These are phyloP conservation scores for Melanostoma mellinum DNA, from an alignment of 2,888 invertebrate species.

Conservation along the genomic window DNA sequence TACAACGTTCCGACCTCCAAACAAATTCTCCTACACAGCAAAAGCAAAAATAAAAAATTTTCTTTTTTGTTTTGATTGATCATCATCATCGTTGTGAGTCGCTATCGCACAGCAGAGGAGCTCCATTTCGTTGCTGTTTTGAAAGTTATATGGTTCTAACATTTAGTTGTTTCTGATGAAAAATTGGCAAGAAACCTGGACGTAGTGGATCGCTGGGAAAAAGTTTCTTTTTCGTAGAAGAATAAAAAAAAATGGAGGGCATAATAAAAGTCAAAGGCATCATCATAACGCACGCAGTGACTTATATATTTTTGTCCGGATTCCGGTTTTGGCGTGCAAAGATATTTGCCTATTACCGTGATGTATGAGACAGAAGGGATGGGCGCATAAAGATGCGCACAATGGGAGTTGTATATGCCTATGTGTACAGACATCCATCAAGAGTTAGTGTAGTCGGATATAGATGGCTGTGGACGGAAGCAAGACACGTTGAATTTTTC, in stretches of 20 bases:
- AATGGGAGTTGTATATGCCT: constrained; percentile 15
- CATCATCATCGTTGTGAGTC: constrained; percentile 26
- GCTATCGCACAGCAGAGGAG: constrained; percentile 9
- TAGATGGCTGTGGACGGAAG: constrained; percentile 12
- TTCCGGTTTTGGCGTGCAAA: constrained; percentile 62
- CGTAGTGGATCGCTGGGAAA: not conserved
- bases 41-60: constrained; percentile 34
- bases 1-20: constrained; percentile 24
- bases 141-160: not conserved
- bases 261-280: constrained; percentile 65
- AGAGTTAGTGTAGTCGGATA: constrained; percentile 11
- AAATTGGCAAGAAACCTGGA: not conserved
- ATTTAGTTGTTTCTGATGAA: not conserved
- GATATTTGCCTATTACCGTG: constrained; percentile 67
- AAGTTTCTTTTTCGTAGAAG: constrained; percentile 27
- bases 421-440: constrained; percentile 17
- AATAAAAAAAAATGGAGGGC: constrained; percentile 15
- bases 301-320: constrained; percentile 52
- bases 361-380: constrained; percentile 34
- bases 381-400: constrained; percentile 10
- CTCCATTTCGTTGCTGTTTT: constrained; percentile 35
- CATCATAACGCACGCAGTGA: constrained; percentile 62
- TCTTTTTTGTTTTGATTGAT: constrained; percentile 61
- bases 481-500: constrained; percentile 24
- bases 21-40: constrained; percentile 10